Evolutionary conservation across 2,888 invertebrate genomes (phyloP).

Genomic region (Stenotaenia linearis): DNA sequence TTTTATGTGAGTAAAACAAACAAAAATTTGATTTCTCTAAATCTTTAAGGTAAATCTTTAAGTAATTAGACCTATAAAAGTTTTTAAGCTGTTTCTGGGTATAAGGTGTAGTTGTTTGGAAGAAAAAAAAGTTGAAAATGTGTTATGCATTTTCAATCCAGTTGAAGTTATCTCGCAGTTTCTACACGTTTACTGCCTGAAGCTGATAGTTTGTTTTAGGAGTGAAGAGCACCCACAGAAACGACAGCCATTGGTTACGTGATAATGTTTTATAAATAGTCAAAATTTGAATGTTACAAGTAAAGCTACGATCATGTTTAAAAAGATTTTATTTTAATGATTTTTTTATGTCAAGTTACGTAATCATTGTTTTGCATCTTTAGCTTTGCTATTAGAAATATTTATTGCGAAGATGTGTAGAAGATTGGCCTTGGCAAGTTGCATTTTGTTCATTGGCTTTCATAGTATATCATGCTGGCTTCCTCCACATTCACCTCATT

Average conservation of each 20-base stretch:
- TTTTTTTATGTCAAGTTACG: not conserved
- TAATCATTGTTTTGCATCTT: not conserved
- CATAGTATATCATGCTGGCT: not conserved
- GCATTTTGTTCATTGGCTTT: not conserved
- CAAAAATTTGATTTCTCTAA: too few relatives aligned
- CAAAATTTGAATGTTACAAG: not conserved
- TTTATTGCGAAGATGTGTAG: not conserved
- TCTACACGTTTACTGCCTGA: conserved; percentile 9
- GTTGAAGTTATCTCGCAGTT: conserved; percentile 11
- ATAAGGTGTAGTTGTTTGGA: not conserved
- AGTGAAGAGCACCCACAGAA: not conserved
- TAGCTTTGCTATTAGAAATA: not conserved
- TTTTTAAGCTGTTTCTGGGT: not conserved
- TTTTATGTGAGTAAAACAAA: not conserved
- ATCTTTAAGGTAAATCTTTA: not conserved
- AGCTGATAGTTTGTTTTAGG: conserved; percentile 16
- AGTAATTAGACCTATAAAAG: not conserved
- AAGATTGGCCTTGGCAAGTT: not conserved
- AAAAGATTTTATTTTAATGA: not conserved
- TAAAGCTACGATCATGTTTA: not conserved
- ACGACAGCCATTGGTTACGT: not conserved
- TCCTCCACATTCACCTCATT: not conserved
- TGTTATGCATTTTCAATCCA: conserved; percentile 15
- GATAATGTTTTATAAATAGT: not conserved
- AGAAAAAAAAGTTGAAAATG: not conserved